Evolutionary conservation across 2,888 invertebrate genomes (phyloP), one percentile per base, ranked within the genome.

Genomic region (Panopea generosa): DNA sequence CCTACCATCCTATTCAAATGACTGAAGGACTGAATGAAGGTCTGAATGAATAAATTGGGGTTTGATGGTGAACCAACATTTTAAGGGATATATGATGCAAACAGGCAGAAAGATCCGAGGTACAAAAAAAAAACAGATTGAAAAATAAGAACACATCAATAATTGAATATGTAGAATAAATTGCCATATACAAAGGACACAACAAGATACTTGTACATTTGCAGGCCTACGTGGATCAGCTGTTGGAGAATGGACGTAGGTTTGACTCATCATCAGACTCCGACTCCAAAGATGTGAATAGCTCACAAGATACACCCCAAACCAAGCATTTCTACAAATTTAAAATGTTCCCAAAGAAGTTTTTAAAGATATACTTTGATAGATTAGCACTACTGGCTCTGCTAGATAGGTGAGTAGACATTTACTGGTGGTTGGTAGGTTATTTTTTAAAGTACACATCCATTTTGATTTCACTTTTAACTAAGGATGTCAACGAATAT

Each of bases 351-450:
- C 95, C 95, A 57, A 91, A 90, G 81, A 86, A 86, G 49, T 90
- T 95, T 86, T 91, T 97, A 0, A 98, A 97, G 94, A 95, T 99
- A 40, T 95, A 96, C 62, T 96, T 99, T 94, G 99, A 99, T 92
- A 95, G 99, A 53, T 94, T 99, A 60, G 96, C 97, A 83, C 93
- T 99, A 52, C 94, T 98, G 92, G 97, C 99, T 1, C 94, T 99
- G 18, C 95, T 99, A 84, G 99, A 99, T 93, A 95, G 93, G 93
- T 92, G 84, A 79, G 84, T 68, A 26, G 16, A 45, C 6, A 18
- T 57, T 29, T 16, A 14, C 7, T 53, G n/a, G 3, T n/a, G n/a
- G n/a, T n/a, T n/a, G n/a, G n/a, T n/a, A n/a, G n/a, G 4, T 20
- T 18, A 3, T 20, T 49, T 49, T 40, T 40, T 9, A 40, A 11